Evolutionary conservation across 2,888 invertebrate species (phyloP).

Genomic region (Phaedon cochleariae): DNA sequence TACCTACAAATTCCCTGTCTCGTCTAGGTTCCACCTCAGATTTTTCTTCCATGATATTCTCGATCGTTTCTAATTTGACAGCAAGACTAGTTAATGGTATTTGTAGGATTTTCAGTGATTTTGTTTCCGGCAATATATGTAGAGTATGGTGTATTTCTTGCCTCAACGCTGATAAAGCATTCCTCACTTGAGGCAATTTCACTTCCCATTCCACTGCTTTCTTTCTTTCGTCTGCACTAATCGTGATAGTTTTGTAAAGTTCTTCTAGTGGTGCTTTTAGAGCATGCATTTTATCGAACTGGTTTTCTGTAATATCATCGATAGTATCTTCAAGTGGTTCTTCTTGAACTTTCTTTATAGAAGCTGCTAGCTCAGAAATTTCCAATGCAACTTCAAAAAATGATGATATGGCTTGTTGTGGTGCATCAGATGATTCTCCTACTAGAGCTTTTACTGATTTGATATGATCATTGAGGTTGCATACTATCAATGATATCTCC

Average conservation of each 20-base stretch:
- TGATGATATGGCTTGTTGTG: constrained; percentile 29
- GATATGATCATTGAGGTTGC: background rate
- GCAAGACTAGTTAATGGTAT: constrained; percentile 31
- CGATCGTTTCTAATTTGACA: constrained; percentile 20
- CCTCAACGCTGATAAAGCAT: constrained; percentile 36
- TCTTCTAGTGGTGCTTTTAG: constrained; percentile 40
- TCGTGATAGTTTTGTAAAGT: constrained; percentile 34
- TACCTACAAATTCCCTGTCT: background rate
- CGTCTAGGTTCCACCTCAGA: background rate
- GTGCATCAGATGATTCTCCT: background rate
- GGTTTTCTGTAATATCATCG: constrained; percentile 17
- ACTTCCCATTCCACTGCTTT: too few relatives aligned
- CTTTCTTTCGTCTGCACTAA: constrained; percentile 31
- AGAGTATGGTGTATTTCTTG: constrained; percentile 23
- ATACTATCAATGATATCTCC: constrained; percentile 28
- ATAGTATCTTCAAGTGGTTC: background rate
- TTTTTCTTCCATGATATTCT: background rate
- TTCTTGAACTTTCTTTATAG: constrained; percentile 26
- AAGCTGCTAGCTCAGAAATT: constrained; percentile 22
- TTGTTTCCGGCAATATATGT: background rate
- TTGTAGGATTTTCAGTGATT: constrained; percentile 17
- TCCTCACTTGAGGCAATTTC: constrained; percentile 29
- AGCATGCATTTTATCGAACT: constrained; percentile 23
- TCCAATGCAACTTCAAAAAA: constrained; percentile 31
- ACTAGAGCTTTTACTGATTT: background rate